These are phyloP conservation scores for Vireo altiloquus DNA, from an alignment of 2,113 vertebrate genomes.

Conservation along the genomic window DNA sequence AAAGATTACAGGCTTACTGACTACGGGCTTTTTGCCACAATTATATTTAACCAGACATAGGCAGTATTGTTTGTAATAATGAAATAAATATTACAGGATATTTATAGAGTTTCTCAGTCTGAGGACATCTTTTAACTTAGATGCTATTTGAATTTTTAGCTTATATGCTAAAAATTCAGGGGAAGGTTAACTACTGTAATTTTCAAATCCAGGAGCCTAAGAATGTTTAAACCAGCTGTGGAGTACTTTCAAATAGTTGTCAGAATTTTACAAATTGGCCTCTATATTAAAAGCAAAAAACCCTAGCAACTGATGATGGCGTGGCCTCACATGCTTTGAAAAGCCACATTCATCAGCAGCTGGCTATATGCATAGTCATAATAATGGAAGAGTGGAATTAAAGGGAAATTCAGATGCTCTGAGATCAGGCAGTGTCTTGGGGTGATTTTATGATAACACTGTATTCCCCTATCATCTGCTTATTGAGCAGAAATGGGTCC, in stretches of 20 bases:
- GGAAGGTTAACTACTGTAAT: neutral
- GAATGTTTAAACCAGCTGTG: neutral
- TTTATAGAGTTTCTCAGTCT: neutral
- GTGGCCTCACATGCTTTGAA: neutral
- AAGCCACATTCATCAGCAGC: neutral
- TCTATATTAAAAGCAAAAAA: neutral
- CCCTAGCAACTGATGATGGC: neutral
- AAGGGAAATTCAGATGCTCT: neutral
- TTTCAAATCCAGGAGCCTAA: neutral
- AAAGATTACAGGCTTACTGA: neutral
- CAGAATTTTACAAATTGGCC: neutral
- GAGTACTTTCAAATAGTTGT: neutral
- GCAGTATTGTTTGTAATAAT: neutral
- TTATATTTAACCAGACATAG: neutral
- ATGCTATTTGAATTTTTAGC: too few species aligned
- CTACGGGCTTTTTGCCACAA: neutral
- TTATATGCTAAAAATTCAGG: neutral
- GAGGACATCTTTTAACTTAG: neutral
- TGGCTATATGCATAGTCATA: neutral
- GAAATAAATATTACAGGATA: neutral
- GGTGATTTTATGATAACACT: too few species aligned
- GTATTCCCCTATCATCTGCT: too few species aligned
- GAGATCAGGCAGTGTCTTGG: neutral
- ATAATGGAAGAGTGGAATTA: neutral
- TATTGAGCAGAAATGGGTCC: neutral